A percentile compares a stretch with the other conserved stretches of the same genome.
Conservation (phyloP, 2,797 vertebrate species). For the Pipistrellus pygmaeus region DNA sequence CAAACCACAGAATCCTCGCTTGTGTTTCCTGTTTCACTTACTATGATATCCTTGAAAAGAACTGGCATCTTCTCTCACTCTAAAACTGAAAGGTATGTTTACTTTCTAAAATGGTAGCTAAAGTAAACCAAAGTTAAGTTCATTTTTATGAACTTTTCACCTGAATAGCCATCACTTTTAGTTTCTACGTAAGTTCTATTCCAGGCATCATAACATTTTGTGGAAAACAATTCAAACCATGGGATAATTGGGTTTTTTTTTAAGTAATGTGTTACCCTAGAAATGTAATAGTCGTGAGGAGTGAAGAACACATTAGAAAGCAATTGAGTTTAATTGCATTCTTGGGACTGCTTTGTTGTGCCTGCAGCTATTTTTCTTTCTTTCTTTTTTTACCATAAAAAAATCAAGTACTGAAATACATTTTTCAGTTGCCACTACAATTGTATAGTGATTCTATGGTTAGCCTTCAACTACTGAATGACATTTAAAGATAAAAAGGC, state of each 20-base stretch:
- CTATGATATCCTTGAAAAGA: neutral
- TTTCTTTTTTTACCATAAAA: slow-evolving; percentile 37
- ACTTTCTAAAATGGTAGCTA: slow-evolving; percentile 66
- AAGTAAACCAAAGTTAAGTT: slow-evolving; percentile 61
- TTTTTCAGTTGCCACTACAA: slow-evolving; percentile 79
- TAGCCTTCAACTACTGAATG: slow-evolving; percentile 68
- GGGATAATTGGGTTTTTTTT: slow-evolving; percentile 78
- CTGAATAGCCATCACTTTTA: slow-evolving; percentile 49
- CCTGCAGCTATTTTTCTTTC: slow-evolving; percentile 72
- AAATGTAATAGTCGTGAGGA: slow-evolving; percentile 78
- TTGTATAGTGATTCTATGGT: slow-evolving; percentile 22
- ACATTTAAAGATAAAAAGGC: slow-evolving; percentile 70
- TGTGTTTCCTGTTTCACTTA: neutral
- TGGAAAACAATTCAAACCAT: slow-evolving; percentile 78
- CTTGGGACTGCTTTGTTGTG: slow-evolving; percentile 77
- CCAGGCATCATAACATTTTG: slow-evolving; percentile 64
- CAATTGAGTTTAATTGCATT: slow-evolving; percentile 83
- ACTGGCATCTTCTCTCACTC: neutral
- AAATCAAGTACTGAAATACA: slow-evolving; percentile 75
- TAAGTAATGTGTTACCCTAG: slow-evolving; percentile 79
- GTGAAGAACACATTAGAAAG: slow-evolving; percentile 79
- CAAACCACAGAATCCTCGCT: neutral
- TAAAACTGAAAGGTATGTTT: slow-evolving; percentile 39
- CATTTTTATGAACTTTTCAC: slow-evolving; percentile 64
- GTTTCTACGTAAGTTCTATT: slow-evolving; percentile 76